These are phyloP conservation scores for Lepisosteus oculatus DNA, from an alignment of 2,113 vertebrate genomes.

Conservation along the genomic window DNA sequence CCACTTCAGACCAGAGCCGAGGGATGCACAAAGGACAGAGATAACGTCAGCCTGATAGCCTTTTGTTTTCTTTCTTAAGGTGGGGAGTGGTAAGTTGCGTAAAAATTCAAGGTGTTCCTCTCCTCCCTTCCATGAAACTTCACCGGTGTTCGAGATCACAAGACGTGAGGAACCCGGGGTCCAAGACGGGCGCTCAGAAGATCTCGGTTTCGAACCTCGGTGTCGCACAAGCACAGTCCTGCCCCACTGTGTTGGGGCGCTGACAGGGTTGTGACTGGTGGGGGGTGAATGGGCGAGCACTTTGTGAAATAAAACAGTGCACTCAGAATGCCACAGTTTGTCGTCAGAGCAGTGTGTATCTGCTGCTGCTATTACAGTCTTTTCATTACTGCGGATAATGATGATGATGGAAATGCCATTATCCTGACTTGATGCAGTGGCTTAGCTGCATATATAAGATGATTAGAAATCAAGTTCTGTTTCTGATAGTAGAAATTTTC, in stretches of 20 bases:
- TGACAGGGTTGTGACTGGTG: conserved; percentile 6
- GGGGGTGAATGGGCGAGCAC: conserved; percentile 4
- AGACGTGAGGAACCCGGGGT: neutral
- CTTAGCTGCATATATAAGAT: too few species aligned
- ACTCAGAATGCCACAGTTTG: too few species aligned
- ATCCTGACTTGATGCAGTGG: too few species aligned
- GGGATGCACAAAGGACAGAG: conserved; percentile 59
- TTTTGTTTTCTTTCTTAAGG: conserved; percentile 34
- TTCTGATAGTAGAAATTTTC: too few species aligned
- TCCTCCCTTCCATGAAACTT: conserved; percentile 13
- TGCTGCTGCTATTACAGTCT: too few species aligned
- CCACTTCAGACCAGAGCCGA: conserved; percentile 58
- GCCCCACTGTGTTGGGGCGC: neutral
- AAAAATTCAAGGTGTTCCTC: neutral
- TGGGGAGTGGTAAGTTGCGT: too few species aligned
- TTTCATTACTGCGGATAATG: too few species aligned
- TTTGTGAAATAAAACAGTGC: too few species aligned
- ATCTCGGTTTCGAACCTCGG: too few species aligned
- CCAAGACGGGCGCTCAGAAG: neutral
- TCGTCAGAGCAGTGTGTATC: too few species aligned
- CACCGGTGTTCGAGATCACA: neutral
- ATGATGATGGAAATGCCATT: too few species aligned
- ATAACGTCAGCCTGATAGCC: conserved; percentile 50
- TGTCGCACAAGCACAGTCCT: neutral
- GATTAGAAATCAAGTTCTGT: too few species aligned